Evolutionary conservation across 2,888 invertebrate species (phyloP), one percentile per base, ranked within the genome.

Genomic region (Myopa tessellatipennis): DNA sequence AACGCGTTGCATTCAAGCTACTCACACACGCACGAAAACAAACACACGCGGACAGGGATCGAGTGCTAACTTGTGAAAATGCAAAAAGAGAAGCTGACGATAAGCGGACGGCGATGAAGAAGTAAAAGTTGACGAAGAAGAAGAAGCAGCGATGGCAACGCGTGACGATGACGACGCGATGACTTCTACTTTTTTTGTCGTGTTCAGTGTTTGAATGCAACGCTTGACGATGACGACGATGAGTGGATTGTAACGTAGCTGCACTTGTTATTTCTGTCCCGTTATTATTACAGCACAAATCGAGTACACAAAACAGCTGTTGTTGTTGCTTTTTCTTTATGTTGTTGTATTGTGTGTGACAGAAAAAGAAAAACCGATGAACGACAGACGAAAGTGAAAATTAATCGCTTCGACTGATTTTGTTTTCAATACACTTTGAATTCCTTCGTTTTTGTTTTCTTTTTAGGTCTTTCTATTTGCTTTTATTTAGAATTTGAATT

Each of bases 311-410:
- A 73, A 78, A 68, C 75, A 34, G 74, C 71, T 75, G 76, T 68
- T 73, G 76, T 74, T 71, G 77, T 80, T 81, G 85, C 84, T 81
- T 85, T 50, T 74, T 34, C 61, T 74, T 61, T 79, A 71, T 70
- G 68, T 74, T 76, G 6, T 69, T 74, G 58, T 79, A 71, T 70
- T 72, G 76, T 76, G 6, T 69, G 76, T 80, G 81, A 84, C 84
- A 82, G 85, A 83, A 85, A 85, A 85, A 26, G 2, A 26, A 26
- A 26, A 83, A 80, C 82, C 55, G 78, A 45, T 0, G 80, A 81
- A 74, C 83, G 83, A 26, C 61, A 82, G 81, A 83, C 83, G 84
- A 84, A 84, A 85, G 85, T 85, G 85, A 82, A 84, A 85, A 40
- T 40, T 26, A 45, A 45, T 50, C 63, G 18, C 73, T 61, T 61